Conservation (phyloP, 2,888 invertebrate genomes). For the Ceriagrion tenellum region DNA sequence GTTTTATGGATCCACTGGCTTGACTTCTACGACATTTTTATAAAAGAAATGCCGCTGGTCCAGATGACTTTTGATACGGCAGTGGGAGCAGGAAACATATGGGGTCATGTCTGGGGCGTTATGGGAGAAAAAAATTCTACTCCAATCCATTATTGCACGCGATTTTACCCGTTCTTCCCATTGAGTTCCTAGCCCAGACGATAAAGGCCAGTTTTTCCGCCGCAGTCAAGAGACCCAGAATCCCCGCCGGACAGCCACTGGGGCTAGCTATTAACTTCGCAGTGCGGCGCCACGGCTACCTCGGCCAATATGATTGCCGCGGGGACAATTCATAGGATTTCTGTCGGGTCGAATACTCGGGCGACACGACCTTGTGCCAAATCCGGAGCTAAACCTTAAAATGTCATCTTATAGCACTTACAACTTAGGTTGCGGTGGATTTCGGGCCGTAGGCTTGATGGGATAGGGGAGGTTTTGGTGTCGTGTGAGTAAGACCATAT, state of each 20-base stretch:
- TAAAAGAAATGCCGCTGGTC: background rate
- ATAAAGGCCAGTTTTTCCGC: slow-evolving; percentile 20
- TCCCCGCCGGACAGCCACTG: background rate
- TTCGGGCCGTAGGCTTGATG: background rate
- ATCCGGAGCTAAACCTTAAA: background rate
- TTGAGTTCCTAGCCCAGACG: background rate
- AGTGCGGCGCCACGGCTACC: background rate
- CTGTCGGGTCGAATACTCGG: background rate
- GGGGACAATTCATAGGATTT: background rate
- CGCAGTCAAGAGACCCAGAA: background rate
- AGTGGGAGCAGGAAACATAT: background rate
- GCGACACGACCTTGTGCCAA: background rate
- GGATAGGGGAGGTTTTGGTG: background rate
- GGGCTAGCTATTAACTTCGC: slow-evolving; percentile 2
- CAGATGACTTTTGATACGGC: background rate
- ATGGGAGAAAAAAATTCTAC: background rate
- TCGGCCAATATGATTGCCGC: background rate
- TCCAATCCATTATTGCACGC: slow-evolving; percentile 5
- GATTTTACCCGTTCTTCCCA: background rate
- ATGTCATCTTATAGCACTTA: background rate
- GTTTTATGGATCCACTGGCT: background rate
- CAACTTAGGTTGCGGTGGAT: background rate
- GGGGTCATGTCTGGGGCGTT: background rate
- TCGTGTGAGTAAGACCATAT: background rate
- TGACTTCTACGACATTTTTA: background rate